Evolutionary conservation across 2,888 invertebrate genomes (phyloP).

Genomic region (Caenorhabditis angaria): DNA sequence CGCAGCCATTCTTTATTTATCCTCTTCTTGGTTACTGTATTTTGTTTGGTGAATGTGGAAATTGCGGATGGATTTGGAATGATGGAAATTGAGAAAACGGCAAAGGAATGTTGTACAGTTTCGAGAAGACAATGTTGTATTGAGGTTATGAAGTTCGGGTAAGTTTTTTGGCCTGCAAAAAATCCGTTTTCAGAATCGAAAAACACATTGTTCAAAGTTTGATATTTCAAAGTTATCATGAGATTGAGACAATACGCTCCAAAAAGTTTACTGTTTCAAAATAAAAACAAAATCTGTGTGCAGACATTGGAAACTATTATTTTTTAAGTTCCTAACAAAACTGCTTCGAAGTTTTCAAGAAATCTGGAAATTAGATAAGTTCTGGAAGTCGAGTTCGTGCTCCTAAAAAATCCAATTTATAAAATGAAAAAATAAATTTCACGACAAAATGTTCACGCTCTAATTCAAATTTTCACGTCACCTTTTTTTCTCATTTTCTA

Average conservation of each 20-base stretch:
- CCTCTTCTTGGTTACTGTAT: background rate
- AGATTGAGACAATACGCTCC: background rate
- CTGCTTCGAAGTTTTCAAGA: too few relatives aligned
- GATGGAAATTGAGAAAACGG: conserved; percentile 9
- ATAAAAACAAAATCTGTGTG: background rate
- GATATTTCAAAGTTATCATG: background rate
- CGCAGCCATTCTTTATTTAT: background rate
- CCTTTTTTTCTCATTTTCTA: too few relatives aligned
- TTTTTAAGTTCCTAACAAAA: too few relatives aligned
- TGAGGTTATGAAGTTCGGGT: conserved; percentile 21
- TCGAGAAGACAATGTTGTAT: conserved; percentile 18
- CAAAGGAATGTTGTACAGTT: conserved; percentile 19
- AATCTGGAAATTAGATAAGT: too few relatives aligned
- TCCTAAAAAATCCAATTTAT: too few relatives aligned
- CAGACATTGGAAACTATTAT: too few relatives aligned
- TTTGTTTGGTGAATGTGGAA: background rate
- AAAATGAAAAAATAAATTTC: too few relatives aligned
- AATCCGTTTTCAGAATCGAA: background rate
- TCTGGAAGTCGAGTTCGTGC: too few relatives aligned
- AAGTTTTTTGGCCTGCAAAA: background rate
- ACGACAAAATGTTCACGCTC: too few relatives aligned
- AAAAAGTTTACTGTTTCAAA: background rate
- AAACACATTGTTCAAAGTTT: background rate
- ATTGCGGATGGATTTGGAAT: conserved; percentile 3
- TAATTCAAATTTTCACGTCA: too few relatives aligned